Base-by-base conservation (phyloP, 2,888 invertebrate species). In the Seira sanloemensis region DNA sequence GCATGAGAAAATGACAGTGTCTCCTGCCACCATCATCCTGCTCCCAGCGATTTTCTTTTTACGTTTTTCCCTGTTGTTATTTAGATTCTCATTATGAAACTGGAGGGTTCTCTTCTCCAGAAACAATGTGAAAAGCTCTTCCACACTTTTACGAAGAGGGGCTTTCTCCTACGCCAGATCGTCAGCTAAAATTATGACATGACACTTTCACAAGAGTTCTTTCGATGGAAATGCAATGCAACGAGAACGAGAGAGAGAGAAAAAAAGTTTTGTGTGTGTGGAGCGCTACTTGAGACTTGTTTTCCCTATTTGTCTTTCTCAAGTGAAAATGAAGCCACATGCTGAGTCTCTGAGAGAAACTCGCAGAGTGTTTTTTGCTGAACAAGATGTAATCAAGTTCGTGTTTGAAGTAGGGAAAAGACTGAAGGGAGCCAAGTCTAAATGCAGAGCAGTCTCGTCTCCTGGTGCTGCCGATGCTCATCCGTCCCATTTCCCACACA, bases 61-160 rank as follows among this genome's bases (percentile, higher is more conserved):
- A 37, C 16, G n/a, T n/a, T 50, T 50, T 50, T 50, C 50, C 50
- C 50, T 50, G 50, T 50, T 50, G 50, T 74, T 74, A 68, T 80
- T 72, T 80, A 67, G 68, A 74, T 80, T 74, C 79, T 80, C 79
- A 80, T 80, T 80, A 80, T 68, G 27, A 80, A 80, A 74, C n/a
- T 50, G 16, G 50, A 50, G 50, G 50, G 50, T 50, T 12, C n/a
- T 12, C n/a, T 50, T 50, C 5, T 50, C 50, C n/a, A 12, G 50
- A 37, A 7, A 37, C 37, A 37, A 37, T n/a, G n/a, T 50, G 50
- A 12, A 50, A 18, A 37, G n/a, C n/a, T n/a, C n/a, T n/a, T n/a
- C n/a, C n/a, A n/a, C n/a, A n/a, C n/a, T n/a, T n/a, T n/a, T n/a
- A n/a, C n/a, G n/a, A n/a, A n/a, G n/a, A n/a, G n/a, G n/a, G n/a